Conservation (phyloP, 2,888 invertebrate genomes). For the Cataglyphis albicans region DNA sequence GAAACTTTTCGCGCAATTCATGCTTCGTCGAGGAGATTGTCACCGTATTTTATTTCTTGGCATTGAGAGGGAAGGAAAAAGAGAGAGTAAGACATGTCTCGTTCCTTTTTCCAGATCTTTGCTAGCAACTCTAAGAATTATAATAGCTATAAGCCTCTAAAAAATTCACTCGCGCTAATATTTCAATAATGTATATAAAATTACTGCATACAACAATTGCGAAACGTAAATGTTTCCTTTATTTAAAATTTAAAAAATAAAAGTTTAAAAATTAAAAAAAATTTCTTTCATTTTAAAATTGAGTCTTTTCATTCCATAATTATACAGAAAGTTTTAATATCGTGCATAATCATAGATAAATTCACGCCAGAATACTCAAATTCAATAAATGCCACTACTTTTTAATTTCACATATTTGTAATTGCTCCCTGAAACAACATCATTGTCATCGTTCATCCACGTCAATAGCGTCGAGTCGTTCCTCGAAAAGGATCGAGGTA, state of each 20-base stretch:
- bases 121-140: background rate
- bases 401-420: background rate
- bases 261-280: background rate
- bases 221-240: background rate
- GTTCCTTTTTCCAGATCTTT: conserved; percentile 19
- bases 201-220: background rate
- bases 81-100: background rate
- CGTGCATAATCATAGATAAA: background rate
- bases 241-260: background rate
- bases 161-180: conserved; percentile 11
- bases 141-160: background rate
- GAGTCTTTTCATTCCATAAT: background rate
- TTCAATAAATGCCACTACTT: background rate
- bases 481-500: conserved; percentile 1
- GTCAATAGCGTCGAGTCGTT: background rate
- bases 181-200: background rate
- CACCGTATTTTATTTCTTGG: conserved; percentile 31
- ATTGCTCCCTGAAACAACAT: background rate
- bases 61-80: background rate
- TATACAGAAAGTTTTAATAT: background rate
- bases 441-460: background rate
- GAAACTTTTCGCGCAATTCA: conserved; percentile 37
- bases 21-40: conserved; percentile 16
- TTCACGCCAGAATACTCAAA: background rate
- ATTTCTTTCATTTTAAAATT: background rate